phyloP scores from a whole-genome alignment of 2,113 vertebrate species.

The Dolichotis patagonum region DNA sequence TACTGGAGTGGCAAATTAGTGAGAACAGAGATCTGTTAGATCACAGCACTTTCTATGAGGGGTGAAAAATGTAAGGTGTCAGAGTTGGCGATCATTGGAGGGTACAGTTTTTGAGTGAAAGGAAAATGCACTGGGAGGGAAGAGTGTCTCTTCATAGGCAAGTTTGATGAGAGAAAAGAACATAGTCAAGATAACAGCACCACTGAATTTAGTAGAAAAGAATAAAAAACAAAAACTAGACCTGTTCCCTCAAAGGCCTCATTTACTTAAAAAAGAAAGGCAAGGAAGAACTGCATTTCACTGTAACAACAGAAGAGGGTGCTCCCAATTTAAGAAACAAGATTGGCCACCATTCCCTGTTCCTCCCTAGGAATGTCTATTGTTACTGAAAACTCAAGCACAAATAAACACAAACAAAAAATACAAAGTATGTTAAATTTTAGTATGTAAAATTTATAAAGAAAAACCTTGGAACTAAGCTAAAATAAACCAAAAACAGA shows the following conservation, averaged over 20 bases:
- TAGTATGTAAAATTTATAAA: neutral
- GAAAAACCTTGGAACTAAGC: constrained; percentile 21
- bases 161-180: neutral
- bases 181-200: neutral
- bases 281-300: constrained; percentile 15
- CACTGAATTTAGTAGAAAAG: neutral
- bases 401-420: constrained; percentile 1
- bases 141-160: neutral
- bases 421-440: neutral
- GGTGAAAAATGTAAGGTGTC: neutral
- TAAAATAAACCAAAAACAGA: constrained; percentile 9
- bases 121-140: constrained; percentile 13
- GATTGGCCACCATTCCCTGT: neutral
- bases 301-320: constrained; percentile 50
- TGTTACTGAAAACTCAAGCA: constrained; percentile 21
- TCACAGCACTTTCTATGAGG: neutral
- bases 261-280: neutral
- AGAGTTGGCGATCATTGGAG: neutral
- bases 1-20: neutral
- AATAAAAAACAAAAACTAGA: constrained; percentile 4
- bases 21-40: neutral
- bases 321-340: neutral
- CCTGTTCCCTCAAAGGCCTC: neutral
- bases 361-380: neutral
- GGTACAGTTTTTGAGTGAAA: neutral